phyloP scores from a whole-genome alignment of 2,888 invertebrate genomes.

The Pseudanteris insignis region DNA sequence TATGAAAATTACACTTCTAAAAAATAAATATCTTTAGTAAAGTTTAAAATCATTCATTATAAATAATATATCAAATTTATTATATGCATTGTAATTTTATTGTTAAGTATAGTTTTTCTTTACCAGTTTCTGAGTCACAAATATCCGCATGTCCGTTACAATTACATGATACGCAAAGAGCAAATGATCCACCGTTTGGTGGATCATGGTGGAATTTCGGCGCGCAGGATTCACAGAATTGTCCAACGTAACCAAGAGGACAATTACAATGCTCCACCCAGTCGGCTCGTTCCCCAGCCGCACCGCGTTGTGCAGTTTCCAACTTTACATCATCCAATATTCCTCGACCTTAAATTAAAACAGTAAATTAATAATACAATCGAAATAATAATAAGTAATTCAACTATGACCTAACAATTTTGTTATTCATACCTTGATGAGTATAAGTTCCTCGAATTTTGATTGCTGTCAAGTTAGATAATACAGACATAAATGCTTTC shows the following conservation, averaged over 20 bases:
- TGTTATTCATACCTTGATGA: conserved; percentile 70
- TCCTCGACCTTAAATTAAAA: conserved; percentile 72
- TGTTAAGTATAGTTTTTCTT: no score
- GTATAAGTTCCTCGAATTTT: conserved; percentile 94
- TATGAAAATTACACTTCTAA: no score
- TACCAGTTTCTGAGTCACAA: conserved; percentile 93
- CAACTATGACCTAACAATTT: neutral
- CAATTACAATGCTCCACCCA: conserved; percentile 97
- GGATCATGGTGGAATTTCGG: conserved; percentile 94
- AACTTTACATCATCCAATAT: conserved; percentile 89
- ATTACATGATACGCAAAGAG: conserved; percentile 93
- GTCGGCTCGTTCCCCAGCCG: conserved; percentile 80
- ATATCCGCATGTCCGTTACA: conserved; percentile 96
- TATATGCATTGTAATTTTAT: no score
- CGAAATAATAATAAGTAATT: neutral
- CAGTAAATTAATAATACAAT: neutral
- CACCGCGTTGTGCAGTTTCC: conserved; percentile 86
- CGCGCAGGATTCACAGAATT: conserved; percentile 97
- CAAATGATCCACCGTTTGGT: conserved; percentile 91
- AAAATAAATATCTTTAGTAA: no score
- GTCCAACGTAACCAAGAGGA: conserved; percentile 84
- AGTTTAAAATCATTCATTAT: no score
- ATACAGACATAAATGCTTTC: conserved; percentile 88
- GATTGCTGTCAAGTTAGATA: conserved; percentile 92
- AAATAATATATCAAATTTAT: no score